Evolutionary conservation across 1,140 invertebrate genomes (phyloP).

Genomic region (Pectinophora gossypiella): DNA sequence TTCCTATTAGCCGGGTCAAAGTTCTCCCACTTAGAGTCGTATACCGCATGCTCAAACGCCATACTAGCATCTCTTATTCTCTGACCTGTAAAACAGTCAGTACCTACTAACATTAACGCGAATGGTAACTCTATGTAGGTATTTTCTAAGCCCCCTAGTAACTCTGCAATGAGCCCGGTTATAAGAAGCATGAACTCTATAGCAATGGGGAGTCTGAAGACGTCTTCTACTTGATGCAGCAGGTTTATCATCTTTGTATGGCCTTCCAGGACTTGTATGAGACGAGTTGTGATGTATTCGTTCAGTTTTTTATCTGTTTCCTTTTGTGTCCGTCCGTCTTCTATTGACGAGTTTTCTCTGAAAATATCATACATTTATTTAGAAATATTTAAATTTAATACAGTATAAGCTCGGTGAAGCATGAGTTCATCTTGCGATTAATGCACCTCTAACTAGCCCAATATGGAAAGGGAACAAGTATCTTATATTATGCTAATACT

Average conservation of each 20-base stretch:
- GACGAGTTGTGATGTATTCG: slow-evolving; percentile 18
- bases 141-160: slow-evolving; percentile 46
- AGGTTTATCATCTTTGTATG: slow-evolving; percentile 27
- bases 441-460: no score
- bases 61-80: slow-evolving; percentile 33
- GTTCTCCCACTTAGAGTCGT: slow-evolving; percentile 41
- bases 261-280: slow-evolving; percentile 24
- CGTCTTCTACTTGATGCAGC: slow-evolving; percentile 17
- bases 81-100: slow-evolving; percentile 41
- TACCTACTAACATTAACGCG: slow-evolving; percentile 31
- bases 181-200: slow-evolving; percentile 29
- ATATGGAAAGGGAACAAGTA: no score
- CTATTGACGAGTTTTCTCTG: no score
- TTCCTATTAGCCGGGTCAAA: slow-evolving; percentile 34
- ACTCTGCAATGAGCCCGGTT: slow-evolving; percentile 28
- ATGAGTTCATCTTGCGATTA: no score
- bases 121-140: slow-evolving; percentile 44
- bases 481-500: no score
- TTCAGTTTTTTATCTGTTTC: slow-evolving; percentile 21
- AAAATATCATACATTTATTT: no score
- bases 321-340: background rate
- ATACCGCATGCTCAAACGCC: slow-evolving; percentile 31
- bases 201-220: slow-evolving; percentile 13
- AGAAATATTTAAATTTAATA: no score
- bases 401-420: no score